A percentile compares a stretch with the other conserved stretches of the same genome.
Conservation (phyloP, 2,113 vertebrate species). For the Grammomys surdaster region DNA sequence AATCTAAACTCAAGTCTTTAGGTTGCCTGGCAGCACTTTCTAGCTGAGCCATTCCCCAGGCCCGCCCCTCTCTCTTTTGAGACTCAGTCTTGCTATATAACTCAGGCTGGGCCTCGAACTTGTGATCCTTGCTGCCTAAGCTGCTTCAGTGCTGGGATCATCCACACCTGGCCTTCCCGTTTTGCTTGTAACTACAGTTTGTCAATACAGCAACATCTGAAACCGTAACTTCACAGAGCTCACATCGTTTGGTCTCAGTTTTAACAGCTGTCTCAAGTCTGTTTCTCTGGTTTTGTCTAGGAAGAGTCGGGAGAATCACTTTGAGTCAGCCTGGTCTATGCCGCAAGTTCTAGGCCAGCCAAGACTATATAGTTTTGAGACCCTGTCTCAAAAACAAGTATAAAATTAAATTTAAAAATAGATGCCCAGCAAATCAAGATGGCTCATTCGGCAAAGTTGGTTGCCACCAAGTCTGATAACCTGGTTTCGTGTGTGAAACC, state of each 20-base stretch:
- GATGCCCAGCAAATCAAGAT: neutral
- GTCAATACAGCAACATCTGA: neutral
- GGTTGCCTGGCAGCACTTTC: neutral
- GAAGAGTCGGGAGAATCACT: neutral
- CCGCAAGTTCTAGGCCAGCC: neutral
- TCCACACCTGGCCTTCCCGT: too few relatives aligned
- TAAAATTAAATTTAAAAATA: neutral
- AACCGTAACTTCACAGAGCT: neutral
- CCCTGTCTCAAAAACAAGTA: neutral
- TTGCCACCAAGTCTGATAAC: neutral
- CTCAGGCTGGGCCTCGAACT: neutral
- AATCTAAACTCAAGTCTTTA: neutral
- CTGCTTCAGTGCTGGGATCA: neutral
- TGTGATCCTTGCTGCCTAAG: neutral
- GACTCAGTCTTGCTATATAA: neutral
- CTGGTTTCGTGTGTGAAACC: neutral
- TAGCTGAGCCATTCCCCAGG: neutral
- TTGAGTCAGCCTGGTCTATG: neutral
- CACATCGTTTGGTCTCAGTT: neutral
- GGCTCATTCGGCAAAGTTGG: neutral
- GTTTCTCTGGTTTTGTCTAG: neutral
- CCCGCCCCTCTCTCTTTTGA: neutral
- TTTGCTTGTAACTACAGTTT: neutral
- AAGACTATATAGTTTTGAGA: neutral
- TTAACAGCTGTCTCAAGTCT: neutral